phyloP scores from a whole-genome alignment of 2,888 invertebrate genomes.

The Epinotia nisella region DNA sequence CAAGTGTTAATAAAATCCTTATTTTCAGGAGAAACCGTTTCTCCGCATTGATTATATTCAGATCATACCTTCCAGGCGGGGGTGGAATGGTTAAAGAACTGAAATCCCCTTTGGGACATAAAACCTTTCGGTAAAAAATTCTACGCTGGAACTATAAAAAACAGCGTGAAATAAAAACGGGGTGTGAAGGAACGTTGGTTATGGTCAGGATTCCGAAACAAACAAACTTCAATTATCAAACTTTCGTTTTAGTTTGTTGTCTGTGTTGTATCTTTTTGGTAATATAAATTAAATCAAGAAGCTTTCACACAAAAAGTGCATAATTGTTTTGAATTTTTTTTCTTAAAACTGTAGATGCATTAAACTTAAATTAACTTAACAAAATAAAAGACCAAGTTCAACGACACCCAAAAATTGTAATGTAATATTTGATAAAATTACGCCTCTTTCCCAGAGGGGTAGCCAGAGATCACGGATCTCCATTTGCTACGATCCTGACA shows the following conservation, averaged over 20 bases:
- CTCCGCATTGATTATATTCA: slow-evolving; percentile 19
- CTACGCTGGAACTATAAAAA: slow-evolving; percentile 18
- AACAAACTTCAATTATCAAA: background rate
- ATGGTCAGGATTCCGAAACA: background rate
- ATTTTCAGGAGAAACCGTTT: slow-evolving; percentile 6
- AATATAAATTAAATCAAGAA: too few species aligned
- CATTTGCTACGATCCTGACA: too few species aligned
- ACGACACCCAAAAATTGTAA: too few species aligned
- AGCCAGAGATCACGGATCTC: too few species aligned
- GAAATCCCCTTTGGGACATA: slow-evolving; percentile 33
- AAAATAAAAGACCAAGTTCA: too few species aligned
- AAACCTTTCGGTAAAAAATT: slow-evolving; percentile 29
- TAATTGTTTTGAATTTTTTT: too few species aligned
- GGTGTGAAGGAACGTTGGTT: background rate
- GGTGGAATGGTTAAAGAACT: slow-evolving; percentile 15
- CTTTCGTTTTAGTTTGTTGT: background rate
- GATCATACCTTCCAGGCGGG: slow-evolving; percentile 29
- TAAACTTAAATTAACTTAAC: too few species aligned
- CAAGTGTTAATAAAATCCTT: slow-evolving; percentile 19
- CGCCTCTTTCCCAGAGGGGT: too few species aligned
- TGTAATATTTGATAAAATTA: too few species aligned
- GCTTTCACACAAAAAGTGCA: background rate
- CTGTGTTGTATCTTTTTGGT: background rate
- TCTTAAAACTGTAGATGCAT: too few species aligned
- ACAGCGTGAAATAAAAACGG: slow-evolving; percentile 15